phyloP scores from a whole-genome alignment of 2,113 vertebrate species.

The Elanoides forficatus region DNA sequence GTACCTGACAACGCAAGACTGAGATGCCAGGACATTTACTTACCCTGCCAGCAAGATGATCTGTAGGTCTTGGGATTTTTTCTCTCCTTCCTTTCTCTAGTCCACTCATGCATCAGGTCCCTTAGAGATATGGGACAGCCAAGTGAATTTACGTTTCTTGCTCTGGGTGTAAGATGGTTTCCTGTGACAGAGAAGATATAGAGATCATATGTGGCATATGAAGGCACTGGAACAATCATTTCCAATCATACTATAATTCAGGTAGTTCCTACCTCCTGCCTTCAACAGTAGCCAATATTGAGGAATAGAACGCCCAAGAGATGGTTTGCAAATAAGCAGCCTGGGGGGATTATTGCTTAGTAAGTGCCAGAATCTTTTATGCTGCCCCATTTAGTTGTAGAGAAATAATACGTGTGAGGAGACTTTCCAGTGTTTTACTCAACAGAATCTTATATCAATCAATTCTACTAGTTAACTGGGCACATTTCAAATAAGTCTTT shows the following conservation, averaged over 20 bases:
- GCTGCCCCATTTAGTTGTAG: not conserved
- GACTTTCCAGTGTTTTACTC: not conserved
- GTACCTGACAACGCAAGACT: not conserved
- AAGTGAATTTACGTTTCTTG: not conserved
- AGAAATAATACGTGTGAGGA: not conserved
- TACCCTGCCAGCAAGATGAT: slow-evolving; percentile 23
- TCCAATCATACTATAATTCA: not conserved
- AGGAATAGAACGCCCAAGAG: not conserved
- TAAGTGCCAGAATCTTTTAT: not conserved
- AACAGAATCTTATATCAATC: not conserved
- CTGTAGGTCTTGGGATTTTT: not conserved
- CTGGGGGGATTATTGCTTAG: not conserved
- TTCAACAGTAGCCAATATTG: not conserved
- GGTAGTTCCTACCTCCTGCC: not conserved
- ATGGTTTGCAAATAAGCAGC: not conserved
- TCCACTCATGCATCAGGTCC: slow-evolving; percentile 33
- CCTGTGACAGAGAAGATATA: slow-evolving; percentile 7
- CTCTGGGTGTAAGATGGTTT: not conserved
- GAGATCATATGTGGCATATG: not conserved
- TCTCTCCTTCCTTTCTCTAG: slow-evolving; percentile 9
- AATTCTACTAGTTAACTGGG: not conserved
- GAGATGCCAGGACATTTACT: not conserved
- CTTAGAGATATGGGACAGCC: not conserved
- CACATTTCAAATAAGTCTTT: not conserved
- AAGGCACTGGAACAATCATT: not conserved